Evolutionary conservation across 2,888 invertebrate species (phyloP).

Genomic region (Drosophila flavopinicola): DNA sequence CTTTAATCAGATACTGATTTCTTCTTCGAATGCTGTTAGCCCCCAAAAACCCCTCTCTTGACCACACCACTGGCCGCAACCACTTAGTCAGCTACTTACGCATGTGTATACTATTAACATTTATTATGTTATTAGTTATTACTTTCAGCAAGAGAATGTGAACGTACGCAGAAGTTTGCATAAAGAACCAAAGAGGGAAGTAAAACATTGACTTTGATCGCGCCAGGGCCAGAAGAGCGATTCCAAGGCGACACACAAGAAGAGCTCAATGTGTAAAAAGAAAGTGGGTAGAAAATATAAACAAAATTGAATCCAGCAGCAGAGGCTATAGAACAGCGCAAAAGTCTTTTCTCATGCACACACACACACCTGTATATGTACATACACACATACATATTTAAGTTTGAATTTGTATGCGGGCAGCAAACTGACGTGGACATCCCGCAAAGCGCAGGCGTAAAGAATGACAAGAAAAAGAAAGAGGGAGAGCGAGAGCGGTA

Average conservation of each 20-base stretch:
- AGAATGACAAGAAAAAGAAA: constrained; percentile 49
- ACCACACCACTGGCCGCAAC: constrained; percentile 1
- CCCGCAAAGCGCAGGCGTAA: constrained; percentile 65
- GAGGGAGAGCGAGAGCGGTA: constrained; percentile 17
- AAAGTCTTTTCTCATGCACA: constrained; percentile 19
- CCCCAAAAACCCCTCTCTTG: too few relatives aligned
- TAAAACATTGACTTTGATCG: constrained; percentile 26
- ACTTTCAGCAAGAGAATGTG: constrained; percentile 11
- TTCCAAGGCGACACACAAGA: constrained; percentile 21
- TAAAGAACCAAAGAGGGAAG: constrained; percentile 33
- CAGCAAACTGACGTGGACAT: constrained; percentile 64
- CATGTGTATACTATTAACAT: not conserved
- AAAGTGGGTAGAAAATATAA: constrained; percentile 73
- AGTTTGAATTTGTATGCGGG: constrained; percentile 40
- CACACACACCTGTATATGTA: constrained; percentile 5
- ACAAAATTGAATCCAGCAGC: constrained; percentile 46
- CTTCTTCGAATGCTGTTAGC: too few relatives aligned
- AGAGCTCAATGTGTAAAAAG: constrained; percentile 61
- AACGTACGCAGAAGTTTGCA: constrained; percentile 30
- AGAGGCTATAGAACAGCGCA: constrained; percentile 48
- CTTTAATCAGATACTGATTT: too few relatives aligned
- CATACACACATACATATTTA: constrained; percentile 3
- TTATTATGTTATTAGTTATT: constrained; percentile 17
- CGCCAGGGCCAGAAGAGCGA: constrained; percentile 8
- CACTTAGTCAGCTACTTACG: not conserved